phyloP scores from a whole-genome alignment of 2,888 invertebrate species.

The Tenthredo scrophulariae region DNA sequence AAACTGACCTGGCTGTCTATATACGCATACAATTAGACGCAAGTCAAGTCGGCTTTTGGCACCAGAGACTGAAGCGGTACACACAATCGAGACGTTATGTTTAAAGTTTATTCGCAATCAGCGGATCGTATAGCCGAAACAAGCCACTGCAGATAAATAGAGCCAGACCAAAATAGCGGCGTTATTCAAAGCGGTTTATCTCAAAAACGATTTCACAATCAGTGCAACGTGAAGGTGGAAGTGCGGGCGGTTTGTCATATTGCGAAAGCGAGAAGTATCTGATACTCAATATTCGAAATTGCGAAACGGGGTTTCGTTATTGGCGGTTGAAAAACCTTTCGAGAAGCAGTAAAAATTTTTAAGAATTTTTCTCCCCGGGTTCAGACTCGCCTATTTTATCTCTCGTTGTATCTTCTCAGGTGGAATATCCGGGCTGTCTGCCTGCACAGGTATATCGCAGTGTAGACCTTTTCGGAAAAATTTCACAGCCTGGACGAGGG shows the following conservation, averaged over 20 bases:
- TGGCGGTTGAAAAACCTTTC: neutral
- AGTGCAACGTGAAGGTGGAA: neutral
- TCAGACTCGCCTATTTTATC: slow-evolving; percentile 24
- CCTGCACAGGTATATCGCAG: neutral
- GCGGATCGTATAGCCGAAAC: slow-evolving; percentile 28
- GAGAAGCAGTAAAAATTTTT: neutral
- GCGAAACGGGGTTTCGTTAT: neutral
- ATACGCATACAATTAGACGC: neutral
- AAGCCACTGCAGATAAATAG: neutral
- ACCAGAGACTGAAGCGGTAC: neutral
- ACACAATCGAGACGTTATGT: neutral
- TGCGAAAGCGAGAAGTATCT: slow-evolving; percentile 10
- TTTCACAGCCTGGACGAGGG: neutral
- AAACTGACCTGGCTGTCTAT: neutral
- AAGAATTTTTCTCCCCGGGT: neutral
- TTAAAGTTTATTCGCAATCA: slow-evolving; percentile 35
- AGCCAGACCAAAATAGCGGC: slow-evolving; percentile 19
- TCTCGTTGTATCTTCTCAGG: slow-evolving; percentile 23
- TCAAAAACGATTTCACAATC: neutral
- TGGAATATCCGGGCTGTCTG: neutral
- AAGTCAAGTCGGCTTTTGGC: neutral
- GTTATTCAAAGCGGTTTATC: slow-evolving; percentile 7
- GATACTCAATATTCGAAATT: neutral
- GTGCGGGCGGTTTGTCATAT: slow-evolving; percentile 17
- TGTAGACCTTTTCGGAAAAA: slow-evolving; percentile 14